Evolutionary conservation across 2,113 vertebrate genomes (phyloP), one percentile per base, ranked within the genome.

Genomic region (Macrotus californicus): DNA sequence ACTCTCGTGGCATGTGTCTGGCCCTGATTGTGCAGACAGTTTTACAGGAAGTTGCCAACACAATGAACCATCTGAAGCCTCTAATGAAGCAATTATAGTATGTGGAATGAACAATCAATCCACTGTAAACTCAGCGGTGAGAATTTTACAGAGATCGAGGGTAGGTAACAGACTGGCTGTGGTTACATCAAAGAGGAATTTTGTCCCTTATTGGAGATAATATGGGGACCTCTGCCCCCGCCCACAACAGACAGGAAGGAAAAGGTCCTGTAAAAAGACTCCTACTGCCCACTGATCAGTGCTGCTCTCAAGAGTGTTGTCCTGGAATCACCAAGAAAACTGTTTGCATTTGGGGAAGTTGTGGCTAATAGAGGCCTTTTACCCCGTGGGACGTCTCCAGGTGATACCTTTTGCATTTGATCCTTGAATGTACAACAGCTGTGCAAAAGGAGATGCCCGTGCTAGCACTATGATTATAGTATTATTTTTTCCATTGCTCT

Each of bases 31-130:
- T 88, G 54, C 95, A 95, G 93, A 92, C 93, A 91, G 84, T 94
- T 96, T 96, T 89, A 81, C 82, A 96, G 97, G 97, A 98, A 98
- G 98, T 97, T 97, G 96, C 98, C 96, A 98, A 93, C 97, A 97
- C 94, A 97, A 97, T 96, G 98, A 98, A 98, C 98, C 98, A 97
- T 98, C 97, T 98, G 97, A 98, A 98, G 93, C 94, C 95, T 98
- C 98, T 98, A 98, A 98, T 98, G 98, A 98, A 97, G 97, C 98
- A 98, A 98, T 98, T 98, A 98, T 94, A 97, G 92, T 87, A 96
- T 97, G 97, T 97, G 98, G 98, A 98, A 98, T 95, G 97, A 98
- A 97, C 97, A 98, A 91, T 97, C 97, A 97, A 98, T 98, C 98
- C 98, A 97, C 98, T 96, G 96, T 97, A 98, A 97, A 96, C 77